These are phyloP conservation scores for Sylvilagus floridanus DNA, from an alignment of 2,797 vertebrate species.

Conservation along the genomic window DNA sequence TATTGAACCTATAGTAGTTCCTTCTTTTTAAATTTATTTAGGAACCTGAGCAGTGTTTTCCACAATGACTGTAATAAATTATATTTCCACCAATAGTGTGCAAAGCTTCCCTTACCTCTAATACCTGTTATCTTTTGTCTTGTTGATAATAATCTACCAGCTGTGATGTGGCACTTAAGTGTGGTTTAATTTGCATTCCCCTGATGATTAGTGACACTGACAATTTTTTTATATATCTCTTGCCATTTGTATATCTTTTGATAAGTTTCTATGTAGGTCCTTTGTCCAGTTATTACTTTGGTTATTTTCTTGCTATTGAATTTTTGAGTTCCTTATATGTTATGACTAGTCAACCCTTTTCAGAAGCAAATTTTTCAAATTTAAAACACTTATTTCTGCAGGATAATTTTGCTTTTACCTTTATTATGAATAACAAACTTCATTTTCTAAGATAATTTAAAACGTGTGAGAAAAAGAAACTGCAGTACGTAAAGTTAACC, in stretches of 20 bases:
- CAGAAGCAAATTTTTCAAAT: neutral
- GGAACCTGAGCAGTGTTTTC: too few species aligned
- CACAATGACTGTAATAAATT: too few species aligned
- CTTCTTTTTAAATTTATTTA: too few species aligned
- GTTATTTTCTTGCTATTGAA: neutral
- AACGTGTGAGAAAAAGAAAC: neutral
- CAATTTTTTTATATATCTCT: too few species aligned
- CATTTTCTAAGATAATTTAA: neutral
- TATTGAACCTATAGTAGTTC: too few species aligned
- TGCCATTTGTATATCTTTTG: neutral
- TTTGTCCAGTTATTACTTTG: neutral
- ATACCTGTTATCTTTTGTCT: too few species aligned
- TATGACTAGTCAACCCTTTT: neutral
- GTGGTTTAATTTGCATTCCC: too few species aligned
- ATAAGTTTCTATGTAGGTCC: neutral
- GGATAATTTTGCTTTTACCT: neutral
- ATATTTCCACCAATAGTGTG: too few species aligned
- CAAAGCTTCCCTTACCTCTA: too few species aligned
- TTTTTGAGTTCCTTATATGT: neutral
- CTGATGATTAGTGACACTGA: too few species aligned
- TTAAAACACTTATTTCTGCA: conserved; percentile 19
- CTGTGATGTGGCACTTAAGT: too few species aligned
- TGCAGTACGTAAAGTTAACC: neutral
- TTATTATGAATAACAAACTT: neutral
- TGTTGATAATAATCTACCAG: too few species aligned